Evolutionary conservation across 2,797 vertebrate species (phyloP).

Genomic region (Lophotriccus pileatus): DNA sequence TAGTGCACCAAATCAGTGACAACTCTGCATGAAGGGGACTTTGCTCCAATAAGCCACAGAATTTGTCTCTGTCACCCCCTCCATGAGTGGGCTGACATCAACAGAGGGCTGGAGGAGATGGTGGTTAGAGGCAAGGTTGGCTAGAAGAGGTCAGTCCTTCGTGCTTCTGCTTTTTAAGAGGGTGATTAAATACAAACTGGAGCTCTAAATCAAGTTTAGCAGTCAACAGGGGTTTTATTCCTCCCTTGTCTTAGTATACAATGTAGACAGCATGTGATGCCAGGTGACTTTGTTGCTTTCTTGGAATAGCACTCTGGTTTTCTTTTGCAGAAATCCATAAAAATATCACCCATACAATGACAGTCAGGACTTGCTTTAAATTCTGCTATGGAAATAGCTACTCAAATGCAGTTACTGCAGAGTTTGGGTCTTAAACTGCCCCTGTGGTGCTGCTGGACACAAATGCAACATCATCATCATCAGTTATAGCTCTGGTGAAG

Average conservation of each 20-base stretch:
- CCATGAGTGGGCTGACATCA: background rate
- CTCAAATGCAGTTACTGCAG: background rate
- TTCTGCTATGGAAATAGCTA: no score
- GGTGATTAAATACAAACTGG: background rate
- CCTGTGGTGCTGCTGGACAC: background rate
- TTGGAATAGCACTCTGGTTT: background rate
- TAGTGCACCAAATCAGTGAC: background rate
- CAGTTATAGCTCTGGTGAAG: accelerated
- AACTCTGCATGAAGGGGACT: background rate
- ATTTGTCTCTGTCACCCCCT: background rate
- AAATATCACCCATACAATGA: background rate
- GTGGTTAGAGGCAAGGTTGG: background rate
- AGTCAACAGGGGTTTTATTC: background rate
- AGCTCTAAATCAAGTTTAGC: background rate
- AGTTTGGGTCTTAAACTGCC: background rate
- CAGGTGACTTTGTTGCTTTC: background rate
- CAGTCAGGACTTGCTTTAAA: background rate
- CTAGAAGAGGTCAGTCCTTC: background rate
- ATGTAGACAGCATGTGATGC: background rate
- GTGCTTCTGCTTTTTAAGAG: background rate
- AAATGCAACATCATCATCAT: accelerated
- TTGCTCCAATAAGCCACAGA: background rate
- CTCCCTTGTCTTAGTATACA: background rate
- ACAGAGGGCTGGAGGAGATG: background rate
- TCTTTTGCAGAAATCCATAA: background rate